A percentile compares a stretch with the other conserved stretches of the same genome.
Evolutionary conservation across 2,113 vertebrate species (phyloP).

Genomic region (Anarrhichthys ocellatus): DNA sequence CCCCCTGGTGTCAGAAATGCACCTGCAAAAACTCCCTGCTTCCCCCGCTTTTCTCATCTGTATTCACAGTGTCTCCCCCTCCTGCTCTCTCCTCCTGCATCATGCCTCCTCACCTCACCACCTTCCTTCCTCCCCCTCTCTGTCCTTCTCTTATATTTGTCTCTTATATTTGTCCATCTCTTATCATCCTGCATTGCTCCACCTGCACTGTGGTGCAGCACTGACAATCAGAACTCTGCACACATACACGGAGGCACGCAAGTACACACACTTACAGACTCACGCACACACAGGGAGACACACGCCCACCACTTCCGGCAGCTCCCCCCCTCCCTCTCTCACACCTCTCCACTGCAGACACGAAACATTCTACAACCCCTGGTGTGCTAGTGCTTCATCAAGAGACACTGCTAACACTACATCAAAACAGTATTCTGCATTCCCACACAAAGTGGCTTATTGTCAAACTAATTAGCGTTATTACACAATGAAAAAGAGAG

Average conservation of each 20-base stretch:
- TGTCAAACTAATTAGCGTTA: background rate
- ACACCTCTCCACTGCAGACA: slow-evolving; percentile 77
- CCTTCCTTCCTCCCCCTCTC: slow-evolving; percentile 49
- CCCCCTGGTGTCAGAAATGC: slow-evolving; percentile 76
- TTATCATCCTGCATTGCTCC: slow-evolving; percentile 78
- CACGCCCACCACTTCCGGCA: slow-evolving; percentile 80
- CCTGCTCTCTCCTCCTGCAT: slow-evolving; percentile 64
- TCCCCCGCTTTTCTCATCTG: slow-evolving; percentile 78
- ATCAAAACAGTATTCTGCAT: slow-evolving; percentile 46
- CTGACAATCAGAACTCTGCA: slow-evolving; percentile 72
- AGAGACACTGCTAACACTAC: slow-evolving; percentile 44
- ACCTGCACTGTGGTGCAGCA: slow-evolving; percentile 80
- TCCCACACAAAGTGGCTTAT: slow-evolving; percentile 15
- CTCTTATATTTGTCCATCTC: too few relatives aligned
- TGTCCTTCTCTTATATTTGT: slow-evolving; percentile 66
- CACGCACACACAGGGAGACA: slow-evolving; percentile 71
- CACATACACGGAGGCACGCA: slow-evolving; percentile 44
- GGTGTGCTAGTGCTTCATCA: slow-evolving; percentile 68
- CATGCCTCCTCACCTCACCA: slow-evolving; percentile 63
- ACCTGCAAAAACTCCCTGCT: slow-evolving; percentile 72
- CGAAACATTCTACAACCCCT: slow-evolving; percentile 76
- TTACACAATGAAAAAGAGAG: background rate
- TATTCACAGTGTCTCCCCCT: slow-evolving; percentile 73
- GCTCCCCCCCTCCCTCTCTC: slow-evolving; percentile 58
- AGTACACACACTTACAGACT: slow-evolving; percentile 27